Base-by-base conservation (phyloP, 2,797 vertebrate species). In the Adelosebastes latens region DNA sequence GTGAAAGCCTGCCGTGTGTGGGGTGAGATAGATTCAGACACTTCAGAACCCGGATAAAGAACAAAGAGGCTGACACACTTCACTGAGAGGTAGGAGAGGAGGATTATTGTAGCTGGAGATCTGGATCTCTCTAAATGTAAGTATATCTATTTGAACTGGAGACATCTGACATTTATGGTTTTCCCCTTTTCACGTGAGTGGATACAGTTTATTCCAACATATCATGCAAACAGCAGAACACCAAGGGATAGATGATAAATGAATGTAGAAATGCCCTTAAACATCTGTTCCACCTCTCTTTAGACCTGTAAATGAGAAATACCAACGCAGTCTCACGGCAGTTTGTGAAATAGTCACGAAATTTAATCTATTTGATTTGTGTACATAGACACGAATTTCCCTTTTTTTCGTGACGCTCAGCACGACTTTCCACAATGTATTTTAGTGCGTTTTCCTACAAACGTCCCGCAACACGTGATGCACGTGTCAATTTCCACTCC, bases 21-120 rank as follows among this genome's bases (percentile, higher is more conserved):
- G 2, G 29, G 36, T 53, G 56, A 82, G 62, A 72, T 11, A 39
- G 74, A 63, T 71, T 55, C 65, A 67, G 25, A 67, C 61, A 53
- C 60, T 53, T 58, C 29, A 11, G 14, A 62, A 8, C 25, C 7
- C 1, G 25, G 56, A 29, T 18, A 18, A 27, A 59, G 75, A 80
- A 64, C 64, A 70, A 85, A 66, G 55, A 32, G 18, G 29, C 9
- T 52, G 60, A 70, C 75, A 31, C 66, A 56, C 64, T 66, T 66
- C 27, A 56, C 12, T 12, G 34, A 63, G 59, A 25, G 75, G 55
- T 55, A 18, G 32, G 11, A 66, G 67, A 74, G 67, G 13, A 34
- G 67, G 75, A 76, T 79, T 75, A 76, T 8, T 16, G 53, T 24
- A 60, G n/a, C 42, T 55, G 36, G n/a, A 68, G 76, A 66, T 81